phyloP scores from a whole-genome alignment of 2,888 invertebrate genomes.

The Hydriomena furcata region DNA sequence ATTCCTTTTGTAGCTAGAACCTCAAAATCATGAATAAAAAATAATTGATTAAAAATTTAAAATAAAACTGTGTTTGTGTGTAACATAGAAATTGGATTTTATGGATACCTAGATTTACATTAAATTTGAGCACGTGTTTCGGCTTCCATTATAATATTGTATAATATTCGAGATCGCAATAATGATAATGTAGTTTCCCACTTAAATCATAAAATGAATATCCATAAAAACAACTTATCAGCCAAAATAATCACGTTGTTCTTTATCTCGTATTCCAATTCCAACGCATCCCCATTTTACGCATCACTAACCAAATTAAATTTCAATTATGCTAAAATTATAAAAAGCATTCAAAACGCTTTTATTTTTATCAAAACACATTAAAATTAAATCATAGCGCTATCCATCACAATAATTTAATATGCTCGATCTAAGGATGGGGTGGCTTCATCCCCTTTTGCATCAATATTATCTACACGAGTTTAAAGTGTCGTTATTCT shows the following conservation, averaged over 20 bases:
- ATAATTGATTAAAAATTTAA: too few relatives aligned
- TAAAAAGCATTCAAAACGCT: constrained; percentile 46
- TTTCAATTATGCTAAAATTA: constrained; percentile 46
- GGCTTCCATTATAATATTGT: too few relatives aligned
- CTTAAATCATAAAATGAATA: not conserved
- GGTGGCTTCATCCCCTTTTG: constrained; percentile 42
- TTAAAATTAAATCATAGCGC: constrained; percentile 77
- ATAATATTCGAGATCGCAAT: too few relatives aligned
- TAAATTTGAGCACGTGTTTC: too few relatives aligned
- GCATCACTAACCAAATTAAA: constrained; percentile 44
- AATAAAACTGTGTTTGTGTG: too few relatives aligned
- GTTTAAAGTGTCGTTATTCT: constrained; percentile 70
- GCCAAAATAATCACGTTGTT: constrained; percentile 24
- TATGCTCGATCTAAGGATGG: constrained; percentile 49
- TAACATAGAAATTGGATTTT: too few relatives aligned
- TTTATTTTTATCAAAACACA: constrained; percentile 77
- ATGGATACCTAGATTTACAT: too few relatives aligned
- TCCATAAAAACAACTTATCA: constrained; percentile 29
- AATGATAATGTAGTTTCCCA: not conserved
- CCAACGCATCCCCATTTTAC: constrained; percentile 33
- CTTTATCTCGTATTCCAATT: constrained; percentile 32
- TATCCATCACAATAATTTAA: constrained; percentile 80
- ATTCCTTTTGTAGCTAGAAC: too few relatives aligned
- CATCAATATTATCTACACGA: constrained; percentile 58
- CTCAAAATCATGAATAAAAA: too few relatives aligned